These are phyloP conservation scores for Monarcha castaneiventris DNA, from an alignment of 2,113 vertebrate species.

Conservation along the genomic window DNA sequence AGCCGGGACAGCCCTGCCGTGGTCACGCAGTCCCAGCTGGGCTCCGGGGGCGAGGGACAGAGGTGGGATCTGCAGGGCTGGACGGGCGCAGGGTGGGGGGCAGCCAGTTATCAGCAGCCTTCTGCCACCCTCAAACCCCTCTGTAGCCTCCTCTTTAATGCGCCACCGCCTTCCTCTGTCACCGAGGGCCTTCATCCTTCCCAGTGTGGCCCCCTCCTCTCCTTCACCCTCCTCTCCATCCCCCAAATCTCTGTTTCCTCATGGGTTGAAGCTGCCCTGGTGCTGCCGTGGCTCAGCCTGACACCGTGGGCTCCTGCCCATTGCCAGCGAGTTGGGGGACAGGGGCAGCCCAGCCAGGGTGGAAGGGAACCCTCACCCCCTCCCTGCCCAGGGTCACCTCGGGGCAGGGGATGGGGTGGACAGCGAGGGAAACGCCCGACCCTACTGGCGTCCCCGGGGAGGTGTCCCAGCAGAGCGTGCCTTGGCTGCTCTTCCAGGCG, in stretches of 20 bases:
- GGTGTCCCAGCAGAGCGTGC: not conserved
- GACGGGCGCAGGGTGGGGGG: not conserved
- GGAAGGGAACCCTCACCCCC: not conserved
- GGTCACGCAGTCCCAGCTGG: not conserved
- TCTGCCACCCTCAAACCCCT: not conserved
- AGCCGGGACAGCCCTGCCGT: not conserved
- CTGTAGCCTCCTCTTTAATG: not conserved
- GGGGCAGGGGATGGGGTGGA: not conserved
- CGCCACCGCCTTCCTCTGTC: not conserved
- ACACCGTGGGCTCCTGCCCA: fast-evolving
- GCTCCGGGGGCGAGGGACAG: not conserved
- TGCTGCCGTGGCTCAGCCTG: fast-evolving
- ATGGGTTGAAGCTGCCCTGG: fast-evolving
- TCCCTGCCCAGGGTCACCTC: not conserved
- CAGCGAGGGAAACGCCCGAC: fast-evolving
- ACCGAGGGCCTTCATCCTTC: not conserved
- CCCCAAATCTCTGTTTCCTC: not conserved
- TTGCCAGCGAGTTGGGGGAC: not conserved
- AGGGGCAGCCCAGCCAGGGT: not conserved
- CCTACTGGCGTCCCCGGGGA: fast-evolving
- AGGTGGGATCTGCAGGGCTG: not conserved
- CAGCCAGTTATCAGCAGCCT: not conserved
- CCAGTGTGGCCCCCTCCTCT: not conserved
- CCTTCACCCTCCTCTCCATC: not conserved
- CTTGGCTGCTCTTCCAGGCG: not conserved